Percentiles rank a stretch among this genome's conserved stretches.
These are phyloP conservation scores for Dioctria linearis DNA, from an alignment of 2,888 invertebrate species.

Conservation along the genomic window DNA sequence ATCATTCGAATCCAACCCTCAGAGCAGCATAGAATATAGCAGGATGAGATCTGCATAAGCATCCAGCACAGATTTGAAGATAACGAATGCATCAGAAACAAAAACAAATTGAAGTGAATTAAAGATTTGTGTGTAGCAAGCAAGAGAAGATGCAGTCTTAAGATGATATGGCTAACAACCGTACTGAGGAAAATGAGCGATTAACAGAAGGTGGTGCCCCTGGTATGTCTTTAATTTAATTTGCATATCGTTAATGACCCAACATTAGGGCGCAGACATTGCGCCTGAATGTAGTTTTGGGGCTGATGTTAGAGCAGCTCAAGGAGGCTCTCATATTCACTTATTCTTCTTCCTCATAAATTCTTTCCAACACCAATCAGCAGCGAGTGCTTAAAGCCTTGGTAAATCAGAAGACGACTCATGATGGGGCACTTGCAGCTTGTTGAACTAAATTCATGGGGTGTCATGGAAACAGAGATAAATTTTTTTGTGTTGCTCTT, in stretches of 20 bases:
- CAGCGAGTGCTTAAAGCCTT: slow-evolving; percentile 1
- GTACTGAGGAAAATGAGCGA: slow-evolving; percentile 12
- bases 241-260: slow-evolving; percentile 54
- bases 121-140: slow-evolving; percentile 58
- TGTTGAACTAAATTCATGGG: slow-evolving; percentile 52
- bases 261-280: slow-evolving; percentile 37
- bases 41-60: slow-evolving; percentile 18
- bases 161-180: slow-evolving; percentile 53
- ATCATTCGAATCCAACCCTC: not conserved
- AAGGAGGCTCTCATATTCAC: too few relatives aligned
- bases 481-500: slow-evolving; percentile 30
- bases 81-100: slow-evolving; percentile 37
- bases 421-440: slow-evolving; percentile 18
- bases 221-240: slow-evolving; percentile 53
- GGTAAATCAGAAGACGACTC: not conserved
- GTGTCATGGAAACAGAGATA: slow-evolving; percentile 36
- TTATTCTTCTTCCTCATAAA: too few relatives aligned
- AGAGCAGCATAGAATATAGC: not conserved
- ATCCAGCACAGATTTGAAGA: slow-evolving; percentile 27
- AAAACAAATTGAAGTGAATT: slow-evolving; percentile 44
- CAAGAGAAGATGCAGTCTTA: slow-evolving; percentile 54
- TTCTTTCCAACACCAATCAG: too few relatives aligned
- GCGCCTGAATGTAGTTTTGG: not conserved
- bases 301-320: not conserved
- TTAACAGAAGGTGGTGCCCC: slow-evolving; percentile 43